Evolutionary conservation across 1,140 invertebrate genomes (phyloP).

Genomic region (Drosophila seguyi): DNA sequence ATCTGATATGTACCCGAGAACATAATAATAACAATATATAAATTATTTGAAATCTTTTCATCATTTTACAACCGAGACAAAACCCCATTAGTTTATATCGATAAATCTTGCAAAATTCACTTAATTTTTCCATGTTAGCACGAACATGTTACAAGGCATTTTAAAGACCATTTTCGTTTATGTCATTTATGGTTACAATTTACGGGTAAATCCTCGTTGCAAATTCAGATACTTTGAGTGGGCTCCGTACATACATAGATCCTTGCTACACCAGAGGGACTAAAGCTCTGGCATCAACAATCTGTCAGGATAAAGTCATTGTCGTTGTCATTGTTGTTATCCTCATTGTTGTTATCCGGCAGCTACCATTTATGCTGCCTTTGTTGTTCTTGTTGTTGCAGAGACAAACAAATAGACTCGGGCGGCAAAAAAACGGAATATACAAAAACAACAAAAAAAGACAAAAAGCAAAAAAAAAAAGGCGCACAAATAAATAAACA

Average conservation of each 20-base stretch:
- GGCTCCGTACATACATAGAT: background rate
- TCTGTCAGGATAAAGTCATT: constrained; percentile 82
- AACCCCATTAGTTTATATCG: background rate
- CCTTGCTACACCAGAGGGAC: constrained; percentile 14
- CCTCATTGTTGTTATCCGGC: constrained; percentile 70
- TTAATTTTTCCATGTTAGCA: background rate
- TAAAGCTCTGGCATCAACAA: constrained; percentile 57
- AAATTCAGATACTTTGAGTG: constrained; percentile 28
- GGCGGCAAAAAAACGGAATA: constrained; percentile 38
- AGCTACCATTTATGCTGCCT: constrained; percentile 15
- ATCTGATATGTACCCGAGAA: background rate
- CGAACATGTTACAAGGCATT: background rate
- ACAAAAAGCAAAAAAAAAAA: constrained; percentile 31
- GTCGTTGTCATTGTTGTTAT: constrained; percentile 76
- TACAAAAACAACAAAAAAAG: constrained; percentile 13
- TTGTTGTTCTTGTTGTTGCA: constrained; percentile 40
- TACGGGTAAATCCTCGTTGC: constrained; percentile 17
- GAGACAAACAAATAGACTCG: constrained; percentile 57
- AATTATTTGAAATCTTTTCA: background rate
- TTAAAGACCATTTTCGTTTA: constrained; percentile 38
- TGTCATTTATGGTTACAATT: constrained; percentile 41
- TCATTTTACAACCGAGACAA: background rate
- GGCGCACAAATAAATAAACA: constrained; percentile 76
- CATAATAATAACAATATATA: background rate
- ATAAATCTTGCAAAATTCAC: background rate